Conservation (phyloP, 2,113 vertebrate genomes). For the Caranx ignobilis region DNA sequence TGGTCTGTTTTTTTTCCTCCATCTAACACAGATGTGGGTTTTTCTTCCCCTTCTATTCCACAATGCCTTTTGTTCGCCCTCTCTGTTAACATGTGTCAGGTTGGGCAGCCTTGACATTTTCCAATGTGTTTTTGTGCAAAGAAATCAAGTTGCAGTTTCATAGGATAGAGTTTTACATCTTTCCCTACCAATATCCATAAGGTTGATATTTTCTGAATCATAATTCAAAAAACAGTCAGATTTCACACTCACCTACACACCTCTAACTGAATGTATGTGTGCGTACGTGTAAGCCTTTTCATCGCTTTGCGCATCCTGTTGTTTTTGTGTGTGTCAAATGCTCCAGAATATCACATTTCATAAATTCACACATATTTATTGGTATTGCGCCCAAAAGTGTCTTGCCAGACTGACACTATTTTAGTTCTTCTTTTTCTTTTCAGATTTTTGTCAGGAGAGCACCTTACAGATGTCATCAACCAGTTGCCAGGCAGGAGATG, state of each 20-base stretch:
- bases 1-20: slow-evolving; percentile 43
- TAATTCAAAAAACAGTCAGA: slow-evolving; percentile 17
- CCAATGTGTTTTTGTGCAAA: slow-evolving; percentile 61
- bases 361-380: slow-evolving; percentile 36
- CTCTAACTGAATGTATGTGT: slow-evolving; percentile 2
- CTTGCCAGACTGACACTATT: neutral
- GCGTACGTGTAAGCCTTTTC: neutral
- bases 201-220: slow-evolving; percentile 49
- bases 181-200: slow-evolving; percentile 30
- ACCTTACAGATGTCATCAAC: slow-evolving; percentile 57
- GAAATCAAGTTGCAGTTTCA: slow-evolving; percentile 65
- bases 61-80: slow-evolving; percentile 75
- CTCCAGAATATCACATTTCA: slow-evolving; percentile 36
- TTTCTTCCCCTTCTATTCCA: slow-evolving; percentile 71
- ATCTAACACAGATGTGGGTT: slow-evolving; percentile 74
- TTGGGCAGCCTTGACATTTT: slow-evolving; percentile 81
- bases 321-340: slow-evolving; percentile 31
- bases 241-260: slow-evolving; percentile 28
- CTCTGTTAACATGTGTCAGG: slow-evolving; percentile 76
- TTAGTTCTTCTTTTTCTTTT: slow-evolving; percentile 22
- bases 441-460: slow-evolving; percentile 77
- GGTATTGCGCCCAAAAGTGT: slow-evolving; percentile 24
- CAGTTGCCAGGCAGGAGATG: slow-evolving; percentile 65
- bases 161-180: slow-evolving; percentile 46
- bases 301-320: slow-evolving; percentile 26